Evolutionary conservation across 1,140 invertebrate genomes (phyloP).

Genomic region (Anagrus nilaparvatae): DNA sequence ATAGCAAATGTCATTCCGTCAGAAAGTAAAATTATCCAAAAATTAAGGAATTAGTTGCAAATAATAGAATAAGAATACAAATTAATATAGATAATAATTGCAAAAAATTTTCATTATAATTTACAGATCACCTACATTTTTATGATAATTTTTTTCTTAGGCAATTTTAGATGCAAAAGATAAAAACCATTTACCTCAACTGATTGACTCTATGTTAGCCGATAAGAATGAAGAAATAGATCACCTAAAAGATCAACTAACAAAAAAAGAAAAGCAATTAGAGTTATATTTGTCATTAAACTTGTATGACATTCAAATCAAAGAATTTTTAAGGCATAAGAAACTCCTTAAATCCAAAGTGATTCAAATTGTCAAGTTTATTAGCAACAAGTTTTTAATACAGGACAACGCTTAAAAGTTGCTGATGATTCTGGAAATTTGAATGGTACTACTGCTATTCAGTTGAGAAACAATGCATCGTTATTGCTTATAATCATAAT

Average conservation of each 20-base stretch:
- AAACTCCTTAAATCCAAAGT: no score
- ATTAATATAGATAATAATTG: constrained; percentile 9
- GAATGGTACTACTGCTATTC: no score
- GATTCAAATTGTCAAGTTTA: no score
- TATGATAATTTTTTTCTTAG: constrained; percentile 18
- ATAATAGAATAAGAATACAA: constrained; percentile 45
- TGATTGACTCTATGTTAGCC: constrained; percentile 52
- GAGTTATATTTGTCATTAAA: constrained; percentile 42
- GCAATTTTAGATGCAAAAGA: constrained; percentile 28
- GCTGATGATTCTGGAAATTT: no score
- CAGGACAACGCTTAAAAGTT: no score
- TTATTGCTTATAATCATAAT: no score
- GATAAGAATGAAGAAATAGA: constrained; percentile 62
- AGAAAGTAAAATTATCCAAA: constrained; percentile 44
- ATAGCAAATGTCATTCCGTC: constrained; percentile 36
- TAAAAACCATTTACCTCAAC: constrained; percentile 39
- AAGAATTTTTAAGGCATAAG: no score
- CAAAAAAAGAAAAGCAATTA: constrained; percentile 42
- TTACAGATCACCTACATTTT: no score
- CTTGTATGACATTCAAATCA: no score
- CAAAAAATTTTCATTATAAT: not conserved
- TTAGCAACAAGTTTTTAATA: no score
- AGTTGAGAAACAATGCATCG: no score
- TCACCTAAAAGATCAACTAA: constrained; percentile 44
- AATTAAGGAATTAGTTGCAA: constrained; percentile 45